Conservation (phyloP, 2,888 invertebrate genomes). For the Xanthorhoe designata region DNA sequence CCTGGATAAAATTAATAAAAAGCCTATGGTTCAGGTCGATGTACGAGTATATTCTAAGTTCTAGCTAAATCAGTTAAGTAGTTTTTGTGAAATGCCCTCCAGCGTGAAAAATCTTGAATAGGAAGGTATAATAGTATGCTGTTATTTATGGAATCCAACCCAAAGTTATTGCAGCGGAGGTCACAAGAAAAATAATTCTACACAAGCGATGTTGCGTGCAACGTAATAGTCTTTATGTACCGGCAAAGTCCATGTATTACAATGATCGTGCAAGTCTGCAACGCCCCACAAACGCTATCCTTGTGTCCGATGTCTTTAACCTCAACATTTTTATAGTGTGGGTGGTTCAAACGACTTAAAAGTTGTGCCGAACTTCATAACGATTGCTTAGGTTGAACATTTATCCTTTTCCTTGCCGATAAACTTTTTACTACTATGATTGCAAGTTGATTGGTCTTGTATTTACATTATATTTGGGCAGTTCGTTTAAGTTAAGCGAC, state of each 20-base stretch:
- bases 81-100: no score
- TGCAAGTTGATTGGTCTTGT: no score
- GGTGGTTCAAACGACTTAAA: constrained; percentile 11
- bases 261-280: background rate
- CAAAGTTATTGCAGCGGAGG: background rate
- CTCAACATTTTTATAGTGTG: constrained; percentile 6
- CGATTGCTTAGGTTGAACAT: background rate
- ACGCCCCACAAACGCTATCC: background rate
- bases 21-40: no score
- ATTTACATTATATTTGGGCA: no score
- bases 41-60: no score
- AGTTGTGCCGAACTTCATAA: background rate
- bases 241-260: background rate
- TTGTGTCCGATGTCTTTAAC: background rate
- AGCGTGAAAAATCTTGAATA: no score
- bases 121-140: no score
- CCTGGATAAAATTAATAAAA: no score
- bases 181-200: background rate
- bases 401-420: background rate
- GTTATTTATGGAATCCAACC: background rate
- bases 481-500: no score
- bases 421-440: no score
- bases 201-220: background rate
- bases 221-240: background rate
- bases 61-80: no score